phyloP scores from a whole-genome alignment of 2,113 vertebrate species.

The Pseudopodoces humilis region DNA sequence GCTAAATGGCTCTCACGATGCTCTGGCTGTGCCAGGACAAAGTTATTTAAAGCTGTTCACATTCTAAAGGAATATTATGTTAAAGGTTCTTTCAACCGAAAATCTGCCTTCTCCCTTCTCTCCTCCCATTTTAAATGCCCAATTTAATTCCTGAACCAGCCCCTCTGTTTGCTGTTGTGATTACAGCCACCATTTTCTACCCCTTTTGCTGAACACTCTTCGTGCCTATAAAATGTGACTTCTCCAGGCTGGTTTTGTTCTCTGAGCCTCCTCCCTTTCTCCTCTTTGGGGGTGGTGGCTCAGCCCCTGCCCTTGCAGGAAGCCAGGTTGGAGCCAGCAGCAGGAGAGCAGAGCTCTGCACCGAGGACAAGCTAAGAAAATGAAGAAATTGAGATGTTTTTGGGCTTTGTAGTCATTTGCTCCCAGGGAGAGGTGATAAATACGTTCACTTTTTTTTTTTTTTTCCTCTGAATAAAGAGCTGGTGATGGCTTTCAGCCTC shows the following conservation, averaged over 20 bases:
- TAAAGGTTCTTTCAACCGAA: not conserved
- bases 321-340: not conserved
- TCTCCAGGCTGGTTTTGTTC: rapidly evolving
- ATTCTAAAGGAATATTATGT: rapidly evolving
- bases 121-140: not conserved
- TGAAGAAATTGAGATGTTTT: not conserved
- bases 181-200: not conserved
- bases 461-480: not conserved
- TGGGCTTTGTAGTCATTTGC: not conserved
- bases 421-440: not conserved
- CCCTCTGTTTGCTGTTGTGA: not conserved
- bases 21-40: not conserved
- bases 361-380: not conserved
- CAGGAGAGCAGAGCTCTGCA: not conserved
- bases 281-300: not conserved
- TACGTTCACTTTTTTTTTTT: not conserved
- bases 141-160: not conserved
- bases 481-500: not conserved
- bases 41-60: not conserved
- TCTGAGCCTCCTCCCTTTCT: not conserved
- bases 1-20: rapidly evolving
- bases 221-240: not conserved
- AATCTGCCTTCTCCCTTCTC: not conserved
- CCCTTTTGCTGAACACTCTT: not conserved
- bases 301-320: rapidly evolving